Evolutionary conservation across 2,797 vertebrate genomes (phyloP).

Genomic region (Pseudomugil gertrudae): DNA sequence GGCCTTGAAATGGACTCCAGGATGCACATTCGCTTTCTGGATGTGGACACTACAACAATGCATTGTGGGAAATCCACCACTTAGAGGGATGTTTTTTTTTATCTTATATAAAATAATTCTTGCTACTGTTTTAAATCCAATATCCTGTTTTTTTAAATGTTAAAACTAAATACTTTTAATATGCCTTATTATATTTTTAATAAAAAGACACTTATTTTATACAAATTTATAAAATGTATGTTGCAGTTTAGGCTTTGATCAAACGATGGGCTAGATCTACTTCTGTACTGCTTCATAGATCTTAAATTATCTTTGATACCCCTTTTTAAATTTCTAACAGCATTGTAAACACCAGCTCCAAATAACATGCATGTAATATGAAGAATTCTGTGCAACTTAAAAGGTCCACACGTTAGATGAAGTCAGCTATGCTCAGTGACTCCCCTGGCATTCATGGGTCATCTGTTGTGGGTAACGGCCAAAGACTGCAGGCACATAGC

Average conservation of each 20-base stretch:
- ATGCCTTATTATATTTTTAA: conserved; percentile 46
- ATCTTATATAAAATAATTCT: conserved; percentile 24
- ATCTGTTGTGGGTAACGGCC: conserved; percentile 19
- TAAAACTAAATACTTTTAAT: conserved; percentile 22
- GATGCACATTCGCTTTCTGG: conserved; percentile 94
- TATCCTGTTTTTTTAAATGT: conserved; percentile 17
- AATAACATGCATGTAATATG: neutral
- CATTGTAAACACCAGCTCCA: neutral
- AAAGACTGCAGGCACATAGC: conserved; percentile 21
- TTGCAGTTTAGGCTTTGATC: neutral
- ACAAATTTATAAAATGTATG: neutral
- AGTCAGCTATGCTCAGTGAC: conserved; percentile 12
- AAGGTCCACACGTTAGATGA: neutral
- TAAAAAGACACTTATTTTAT: neutral
- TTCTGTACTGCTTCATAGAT: neutral
- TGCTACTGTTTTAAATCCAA: conserved; percentile 55
- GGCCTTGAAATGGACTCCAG: conserved; percentile 91
- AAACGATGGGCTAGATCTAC: neutral
- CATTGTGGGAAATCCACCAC: conserved; percentile 80
- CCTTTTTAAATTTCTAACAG: neutral
- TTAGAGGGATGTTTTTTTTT: conserved; percentile 30
- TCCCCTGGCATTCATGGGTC: conserved; percentile 23
- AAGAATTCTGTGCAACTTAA: conserved; percentile 14
- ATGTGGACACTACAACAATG: conserved; percentile 85
- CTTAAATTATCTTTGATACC: conserved; percentile 11